Evolutionary conservation across 2,888 invertebrate species (phyloP).

Genomic region (Sinelater perroti): DNA sequence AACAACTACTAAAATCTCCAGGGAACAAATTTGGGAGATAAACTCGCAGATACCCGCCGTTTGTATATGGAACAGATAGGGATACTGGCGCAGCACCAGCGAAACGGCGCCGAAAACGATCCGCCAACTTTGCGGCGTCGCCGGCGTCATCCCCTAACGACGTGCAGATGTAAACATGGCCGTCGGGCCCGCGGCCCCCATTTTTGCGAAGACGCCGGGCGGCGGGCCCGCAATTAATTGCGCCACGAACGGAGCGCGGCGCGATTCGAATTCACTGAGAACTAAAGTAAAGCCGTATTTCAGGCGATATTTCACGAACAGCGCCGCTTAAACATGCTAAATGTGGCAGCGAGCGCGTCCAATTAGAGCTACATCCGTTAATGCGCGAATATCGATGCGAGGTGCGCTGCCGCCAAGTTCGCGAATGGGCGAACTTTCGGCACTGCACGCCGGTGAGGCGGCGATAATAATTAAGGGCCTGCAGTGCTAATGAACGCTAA

Average conservation of each 20-base stretch:
- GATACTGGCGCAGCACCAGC: conserved; percentile 30
- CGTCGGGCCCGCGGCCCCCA: too few species aligned
- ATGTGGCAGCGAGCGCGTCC: conserved; percentile 36
- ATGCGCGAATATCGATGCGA: conserved; percentile 50
- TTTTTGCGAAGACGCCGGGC: too few species aligned
- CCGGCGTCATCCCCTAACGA: conserved; percentile 20
- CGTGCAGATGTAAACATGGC: conserved; percentile 14
- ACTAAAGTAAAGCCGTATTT: conserved; percentile 35
- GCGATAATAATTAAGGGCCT: conserved; percentile 37
- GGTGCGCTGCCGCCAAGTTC: conserved; percentile 38
- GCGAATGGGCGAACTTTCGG: conserved; percentile 26
- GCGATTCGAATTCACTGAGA: conserved; percentile 36
- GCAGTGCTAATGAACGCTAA: conserved; percentile 35
- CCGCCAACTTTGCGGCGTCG: conserved; percentile 28
- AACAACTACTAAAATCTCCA: conserved; percentile 41
- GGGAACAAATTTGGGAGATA: conserved; percentile 43
- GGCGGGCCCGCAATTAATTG: too few species aligned
- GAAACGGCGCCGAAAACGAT: conserved; percentile 38
- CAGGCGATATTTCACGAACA: conserved; percentile 34
- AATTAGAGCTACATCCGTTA: conserved; percentile 38
- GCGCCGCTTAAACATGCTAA: conserved; percentile 36
- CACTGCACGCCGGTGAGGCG: conserved; percentile 30
- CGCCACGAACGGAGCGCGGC: conserved; percentile 23
- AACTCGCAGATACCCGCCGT: conserved; percentile 34
- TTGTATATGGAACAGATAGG: conserved; percentile 34